Evolutionary conservation across 2,797 vertebrate species (phyloP).

Genomic region (Parauchenoglanis punctatus): DNA sequence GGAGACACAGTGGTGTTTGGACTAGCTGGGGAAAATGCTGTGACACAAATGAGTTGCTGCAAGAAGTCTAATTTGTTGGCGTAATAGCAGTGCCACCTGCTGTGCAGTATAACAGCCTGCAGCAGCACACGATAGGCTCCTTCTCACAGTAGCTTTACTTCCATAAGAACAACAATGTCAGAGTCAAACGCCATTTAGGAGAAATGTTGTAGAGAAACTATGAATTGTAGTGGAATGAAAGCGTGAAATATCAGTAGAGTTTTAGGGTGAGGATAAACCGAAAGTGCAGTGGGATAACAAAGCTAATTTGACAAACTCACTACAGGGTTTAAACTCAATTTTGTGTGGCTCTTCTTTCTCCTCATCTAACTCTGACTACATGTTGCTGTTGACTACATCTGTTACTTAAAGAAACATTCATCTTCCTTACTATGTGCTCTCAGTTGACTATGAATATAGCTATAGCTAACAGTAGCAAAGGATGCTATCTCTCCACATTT

Average conservation of each 20-base stretch:
- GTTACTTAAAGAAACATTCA: background rate
- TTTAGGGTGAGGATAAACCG: background rate
- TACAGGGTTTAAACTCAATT: background rate
- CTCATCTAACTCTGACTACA: background rate
- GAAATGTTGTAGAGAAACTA: background rate
- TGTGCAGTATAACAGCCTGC: slow-evolving; percentile 4
- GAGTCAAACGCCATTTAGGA: background rate
- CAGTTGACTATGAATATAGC: background rate
- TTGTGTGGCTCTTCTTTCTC: background rate
- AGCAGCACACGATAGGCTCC: background rate
- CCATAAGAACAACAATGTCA: background rate
- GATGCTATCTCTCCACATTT: background rate
- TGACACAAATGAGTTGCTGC: background rate
- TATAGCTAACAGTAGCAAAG: background rate
- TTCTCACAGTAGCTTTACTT: background rate
- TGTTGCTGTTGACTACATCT: background rate
- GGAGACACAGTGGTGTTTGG: background rate
- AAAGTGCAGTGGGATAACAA: background rate
- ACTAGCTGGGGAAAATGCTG: background rate
- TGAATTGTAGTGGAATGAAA: background rate
- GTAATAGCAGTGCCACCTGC: slow-evolving; percentile 20
- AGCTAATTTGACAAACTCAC: background rate
- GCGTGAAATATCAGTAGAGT: background rate
- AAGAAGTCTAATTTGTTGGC: background rate
- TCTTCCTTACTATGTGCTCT: background rate